Evolutionary conservation across 1,140 invertebrate genomes (phyloP), one percentile per base, ranked within the genome.

Genomic region (Cherax destructor): DNA sequence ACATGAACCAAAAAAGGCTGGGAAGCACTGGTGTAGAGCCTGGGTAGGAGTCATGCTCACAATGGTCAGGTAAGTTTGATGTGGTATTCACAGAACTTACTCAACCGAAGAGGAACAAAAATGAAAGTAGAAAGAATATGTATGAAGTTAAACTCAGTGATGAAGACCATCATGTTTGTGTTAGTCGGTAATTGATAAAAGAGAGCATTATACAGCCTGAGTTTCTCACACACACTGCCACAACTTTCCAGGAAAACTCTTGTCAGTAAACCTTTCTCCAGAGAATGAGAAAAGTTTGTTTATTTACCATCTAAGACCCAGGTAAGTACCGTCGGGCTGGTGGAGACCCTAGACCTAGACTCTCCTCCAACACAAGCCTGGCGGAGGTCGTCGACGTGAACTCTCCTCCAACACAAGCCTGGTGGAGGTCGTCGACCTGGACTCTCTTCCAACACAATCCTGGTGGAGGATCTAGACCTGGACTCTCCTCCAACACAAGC

Each of bases 271-370:
- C 83, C 83, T 76, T 49, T 65, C 72, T 30, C 69, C 61, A 56
- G 72, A 49, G 50, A 86, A 76, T 52, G 72, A 77, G 72, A 86
- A 86, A 86, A 77, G 47, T 86, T 86, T 76, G 69, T 86, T 86
- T 86, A 86, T 74, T 86, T 61, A 86, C 10, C 69, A 86, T 69
- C 69, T 86, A 86, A 74, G 59, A 24, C 72, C 83, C 83, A 59
- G 4, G 72, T 86, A 86, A 86, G 72, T 56, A 86, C 30, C 83
- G 61, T 5, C 7, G 21, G 61, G 0, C 13, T 65, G 61, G 21
- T 65, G 61, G 61, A 18, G 1, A 4, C 61, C 18, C 21, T 18
- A 65, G 61, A 65, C 18, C 21, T 18, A 21, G 13, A 65, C 52
- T 56, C 52, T 56, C 1, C 52, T 56, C 7, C 30, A 41, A 2